Evolutionary conservation across 2,113 vertebrate species (phyloP).

Genomic region (Platycercus adscitus): DNA sequence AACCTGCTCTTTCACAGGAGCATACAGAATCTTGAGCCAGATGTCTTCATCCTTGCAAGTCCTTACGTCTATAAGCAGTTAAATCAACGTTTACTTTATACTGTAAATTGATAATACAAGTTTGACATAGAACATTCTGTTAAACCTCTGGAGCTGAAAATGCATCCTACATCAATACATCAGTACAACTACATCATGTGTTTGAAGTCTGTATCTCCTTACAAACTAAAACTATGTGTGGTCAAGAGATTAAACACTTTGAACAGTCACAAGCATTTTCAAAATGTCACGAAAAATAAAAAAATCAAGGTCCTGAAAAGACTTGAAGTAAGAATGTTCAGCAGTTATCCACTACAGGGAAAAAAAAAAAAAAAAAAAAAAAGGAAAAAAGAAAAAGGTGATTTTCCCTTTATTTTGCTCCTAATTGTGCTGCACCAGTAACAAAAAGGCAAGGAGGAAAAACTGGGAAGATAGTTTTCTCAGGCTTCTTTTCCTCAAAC

Average conservation of each 20-base stretch:
- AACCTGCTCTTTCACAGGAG: neutral
- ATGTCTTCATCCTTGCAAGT: neutral
- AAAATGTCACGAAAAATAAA: neutral
- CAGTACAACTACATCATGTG: neutral
- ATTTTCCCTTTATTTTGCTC: neutral
- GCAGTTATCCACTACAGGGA: neutral
- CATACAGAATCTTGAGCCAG: neutral
- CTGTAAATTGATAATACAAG: neutral
- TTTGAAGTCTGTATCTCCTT: neutral
- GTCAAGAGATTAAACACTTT: neutral
- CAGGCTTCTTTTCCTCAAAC: neutral
- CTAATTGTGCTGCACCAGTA: neutral
- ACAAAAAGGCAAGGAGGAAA: accelerated
- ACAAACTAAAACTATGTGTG: neutral
- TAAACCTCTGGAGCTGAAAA: neutral
- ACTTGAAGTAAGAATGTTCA: neutral
- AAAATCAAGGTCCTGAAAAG: neutral
- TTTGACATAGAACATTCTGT: neutral
- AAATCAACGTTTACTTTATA: neutral
- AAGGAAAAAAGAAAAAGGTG: neutral
- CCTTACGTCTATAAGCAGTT: neutral
- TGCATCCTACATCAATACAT: neutral
- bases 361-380: neutral
- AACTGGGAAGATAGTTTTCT: neutral
- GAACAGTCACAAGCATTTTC: neutral